Evolutionary conservation across 2,113 vertebrate species (phyloP).

Genomic region (Gavia stellata): DNA sequence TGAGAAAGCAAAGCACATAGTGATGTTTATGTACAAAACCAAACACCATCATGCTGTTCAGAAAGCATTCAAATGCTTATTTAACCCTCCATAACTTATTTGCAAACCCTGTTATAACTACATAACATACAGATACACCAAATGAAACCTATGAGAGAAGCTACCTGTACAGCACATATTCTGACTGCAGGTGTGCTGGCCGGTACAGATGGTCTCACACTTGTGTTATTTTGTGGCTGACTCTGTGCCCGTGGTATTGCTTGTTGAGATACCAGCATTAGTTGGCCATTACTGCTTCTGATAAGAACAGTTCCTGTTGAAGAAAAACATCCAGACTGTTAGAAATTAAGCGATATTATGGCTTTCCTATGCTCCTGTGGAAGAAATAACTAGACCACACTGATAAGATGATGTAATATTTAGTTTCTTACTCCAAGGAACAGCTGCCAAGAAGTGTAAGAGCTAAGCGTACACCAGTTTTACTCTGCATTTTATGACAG

Average conservation of each 20-base stretch:
- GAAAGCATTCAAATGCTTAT: not conserved
- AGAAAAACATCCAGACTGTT: slow-evolving; percentile 6
- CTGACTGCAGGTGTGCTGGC: slow-evolving; percentile 60
- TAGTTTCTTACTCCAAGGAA: not conserved
- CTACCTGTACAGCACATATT: slow-evolving; percentile 78
- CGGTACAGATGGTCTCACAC: slow-evolving; percentile 42
- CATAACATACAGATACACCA: rapidly evolving
- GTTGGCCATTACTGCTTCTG: slow-evolving; percentile 88
- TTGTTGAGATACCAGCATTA: slow-evolving; percentile 94
- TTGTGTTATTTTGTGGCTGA: slow-evolving; percentile 67
- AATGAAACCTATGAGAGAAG: not conserved
- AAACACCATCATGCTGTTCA: not conserved
- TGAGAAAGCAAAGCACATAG: not conserved
- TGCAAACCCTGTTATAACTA: not conserved
- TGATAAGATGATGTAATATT: not conserved
- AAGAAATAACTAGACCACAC: not conserved
- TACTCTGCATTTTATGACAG: not conserved
- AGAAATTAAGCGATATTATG: not conserved
- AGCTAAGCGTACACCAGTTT: not conserved
- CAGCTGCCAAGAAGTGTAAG: not conserved
- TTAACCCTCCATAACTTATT: not conserved
- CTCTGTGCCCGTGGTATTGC: slow-evolving; percentile 75
- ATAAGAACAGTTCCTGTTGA: slow-evolving; percentile 88
- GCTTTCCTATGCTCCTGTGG: not conserved
- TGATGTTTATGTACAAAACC: not conserved